Evolutionary conservation across 2,797 vertebrate species (phyloP), one percentile per base, ranked within the genome.

Genomic region (Manis javanica): DNA sequence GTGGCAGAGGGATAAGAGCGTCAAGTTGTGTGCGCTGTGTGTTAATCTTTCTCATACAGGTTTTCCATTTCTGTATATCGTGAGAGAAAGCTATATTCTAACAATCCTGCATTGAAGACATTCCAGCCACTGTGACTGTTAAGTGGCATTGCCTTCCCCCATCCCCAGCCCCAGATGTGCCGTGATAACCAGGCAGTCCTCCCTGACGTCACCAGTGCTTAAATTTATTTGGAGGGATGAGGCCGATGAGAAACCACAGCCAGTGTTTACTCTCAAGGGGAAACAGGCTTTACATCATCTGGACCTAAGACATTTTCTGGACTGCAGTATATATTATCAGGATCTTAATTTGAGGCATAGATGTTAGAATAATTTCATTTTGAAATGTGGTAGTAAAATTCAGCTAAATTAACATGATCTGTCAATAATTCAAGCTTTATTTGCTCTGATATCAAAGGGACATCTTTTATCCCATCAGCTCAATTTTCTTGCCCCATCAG

Each of bases 341-440:
- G 87, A 93, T 87, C 93, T 96, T 96, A 78, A 91, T 97, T 95
- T 81, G 66, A 94, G 75, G 34, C 90, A 69, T 96, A 86, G 85
- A 97, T 95, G 75, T 77, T 96, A 83, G 75, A 93, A 96, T 93
- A 94, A 96, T 94, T 97, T 96, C 63, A 83, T 90, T 95, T 93
- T 97, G 96, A 98, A 97, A 97, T 96, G n/a, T 46, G 37, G 84
- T 82, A 90, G 94, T 97, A 97, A 97, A 97, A 97, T 92, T 95
- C 81, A 95, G 87, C 83, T 46, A 46, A 46, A 91, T 97, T 91
- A 97, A 91, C 91, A 77, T 85, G 89, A 95, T 31, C 42, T 84
- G 89, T 93, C 96, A 87, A 66, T 97, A 97, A 96, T 87, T 97
- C 96, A 97, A 90, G 79, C 88, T 90, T 96, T 96, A 96, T 97